phyloP scores from a whole-genome alignment of 2,113 vertebrate genomes.

The Takifugu bimaculatus region DNA sequence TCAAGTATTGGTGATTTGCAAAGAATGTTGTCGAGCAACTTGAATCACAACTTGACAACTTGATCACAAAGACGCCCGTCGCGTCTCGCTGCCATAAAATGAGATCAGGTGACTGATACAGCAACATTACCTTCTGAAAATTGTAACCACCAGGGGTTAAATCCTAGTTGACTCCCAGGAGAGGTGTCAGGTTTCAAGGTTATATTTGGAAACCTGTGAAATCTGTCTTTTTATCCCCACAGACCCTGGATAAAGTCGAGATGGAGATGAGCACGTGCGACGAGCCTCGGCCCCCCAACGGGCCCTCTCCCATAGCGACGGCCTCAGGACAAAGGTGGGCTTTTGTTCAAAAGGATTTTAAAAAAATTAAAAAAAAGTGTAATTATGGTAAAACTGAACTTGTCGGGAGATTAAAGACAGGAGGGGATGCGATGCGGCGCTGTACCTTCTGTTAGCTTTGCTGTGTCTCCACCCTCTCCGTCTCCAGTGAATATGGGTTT shows the following conservation, averaged over 20 bases:
- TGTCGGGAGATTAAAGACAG: neutral
- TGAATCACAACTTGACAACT: too few relatives aligned
- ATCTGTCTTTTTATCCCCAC: neutral
- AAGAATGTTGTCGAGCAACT: too few relatives aligned
- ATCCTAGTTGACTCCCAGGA: too few relatives aligned
- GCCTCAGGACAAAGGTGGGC: slow-evolving; percentile 93
- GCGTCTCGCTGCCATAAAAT: too few relatives aligned
- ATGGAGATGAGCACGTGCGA: slow-evolving; percentile 99
- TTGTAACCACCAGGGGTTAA: too few relatives aligned
- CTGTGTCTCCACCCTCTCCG: neutral
- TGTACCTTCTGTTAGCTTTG: too few relatives aligned
- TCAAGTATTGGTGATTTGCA: neutral
- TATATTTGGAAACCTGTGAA: neutral
- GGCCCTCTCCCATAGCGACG: slow-evolving; percentile 95
- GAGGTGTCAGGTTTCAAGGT: too few relatives aligned
- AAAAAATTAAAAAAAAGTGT: neutral
- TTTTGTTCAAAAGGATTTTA: neutral
- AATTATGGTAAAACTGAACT: neutral
- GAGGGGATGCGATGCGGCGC: too few relatives aligned
- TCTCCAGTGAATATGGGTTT: slow-evolving; percentile 92
- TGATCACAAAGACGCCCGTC: too few relatives aligned
- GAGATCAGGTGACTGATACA: too few relatives aligned
- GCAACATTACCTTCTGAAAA: too few relatives aligned
- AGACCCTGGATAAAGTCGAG: slow-evolving; percentile 95
- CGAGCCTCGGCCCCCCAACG: slow-evolving; percentile 91